phyloP scores from a whole-genome alignment of 1,140 invertebrate species.

The Rhizoglyphus robini region DNA sequence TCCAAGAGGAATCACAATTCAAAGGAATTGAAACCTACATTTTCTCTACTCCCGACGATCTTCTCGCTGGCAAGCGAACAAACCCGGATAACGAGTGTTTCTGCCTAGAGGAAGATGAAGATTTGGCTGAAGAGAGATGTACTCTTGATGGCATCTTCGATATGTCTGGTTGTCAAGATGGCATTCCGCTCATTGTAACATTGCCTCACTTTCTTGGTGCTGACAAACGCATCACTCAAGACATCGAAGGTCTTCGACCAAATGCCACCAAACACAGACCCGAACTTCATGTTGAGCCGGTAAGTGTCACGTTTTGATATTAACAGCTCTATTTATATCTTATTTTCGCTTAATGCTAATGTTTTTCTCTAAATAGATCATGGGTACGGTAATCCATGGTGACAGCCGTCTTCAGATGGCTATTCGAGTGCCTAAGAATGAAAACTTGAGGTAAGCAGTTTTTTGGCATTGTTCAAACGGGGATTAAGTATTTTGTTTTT shows the following conservation, averaged over 20 bases:
- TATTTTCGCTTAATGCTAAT: neutral
- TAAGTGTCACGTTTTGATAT: neutral
- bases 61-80: neutral
- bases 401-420: conserved; percentile 18
- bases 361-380: conserved; percentile 5
- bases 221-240: conserved; percentile 55
- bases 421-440: conserved; percentile 6
- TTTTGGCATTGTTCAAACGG: neutral
- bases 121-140: neutral
- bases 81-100: conserved; percentile 20
- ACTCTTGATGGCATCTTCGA: conserved; percentile 19
- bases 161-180: conserved; percentile 28
- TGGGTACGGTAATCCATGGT: conserved; percentile 16
- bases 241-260: conserved; percentile 57
- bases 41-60: neutral
- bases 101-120: conserved; percentile 6
- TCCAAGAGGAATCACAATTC: conserved; percentile 11
- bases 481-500: conserved; percentile 1
- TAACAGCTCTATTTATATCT: neutral
- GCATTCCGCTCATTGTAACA: conserved; percentile 70
- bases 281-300: conserved; percentile 65
- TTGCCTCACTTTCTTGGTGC: conserved; percentile 82
- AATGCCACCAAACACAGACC: conserved; percentile 60
- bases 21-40: conserved; percentile 13
- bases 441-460: conserved; percentile 11